A percentile compares a stretch with the other conserved stretches of the same genome.
phyloP scores from a whole-genome alignment of 2,113 vertebrate species.

The Platichthys stellatus region DNA sequence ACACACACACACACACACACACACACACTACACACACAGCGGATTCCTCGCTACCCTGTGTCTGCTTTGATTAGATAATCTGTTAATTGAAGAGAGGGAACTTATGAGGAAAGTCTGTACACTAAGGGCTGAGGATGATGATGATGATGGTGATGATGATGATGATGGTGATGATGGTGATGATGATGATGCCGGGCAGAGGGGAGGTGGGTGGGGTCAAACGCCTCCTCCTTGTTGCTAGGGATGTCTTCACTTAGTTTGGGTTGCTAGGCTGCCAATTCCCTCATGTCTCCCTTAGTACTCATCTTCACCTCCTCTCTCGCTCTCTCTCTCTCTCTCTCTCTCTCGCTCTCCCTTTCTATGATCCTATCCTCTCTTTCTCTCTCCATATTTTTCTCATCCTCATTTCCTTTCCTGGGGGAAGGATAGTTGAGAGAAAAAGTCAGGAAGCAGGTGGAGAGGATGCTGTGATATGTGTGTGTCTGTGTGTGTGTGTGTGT shows the following conservation, averaged over 20 bases:
- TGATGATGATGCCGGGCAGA: neutral
- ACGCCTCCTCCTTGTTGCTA: constrained; percentile 77
- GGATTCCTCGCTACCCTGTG: neutral
- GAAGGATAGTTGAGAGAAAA: constrained; percentile 52
- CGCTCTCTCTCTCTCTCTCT: constrained; percentile 25
- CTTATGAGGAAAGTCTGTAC: constrained; percentile 15
- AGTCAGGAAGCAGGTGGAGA: constrained; percentile 42
- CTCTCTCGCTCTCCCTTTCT: no score
- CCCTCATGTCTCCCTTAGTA: constrained; percentile 65
- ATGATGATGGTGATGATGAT: neutral
- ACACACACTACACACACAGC: neutral
- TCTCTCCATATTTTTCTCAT: constrained; percentile 19
- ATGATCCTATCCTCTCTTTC: neutral
- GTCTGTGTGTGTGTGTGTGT: constrained; percentile 43
- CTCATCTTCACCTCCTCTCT: constrained; percentile 67
- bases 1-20: no score
- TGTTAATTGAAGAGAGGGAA: constrained; percentile 34
- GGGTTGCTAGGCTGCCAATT: constrained; percentile 86
- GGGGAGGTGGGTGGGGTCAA: constrained; percentile 51
- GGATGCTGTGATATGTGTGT: constrained; percentile 42
- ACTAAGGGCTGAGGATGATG: neutral
- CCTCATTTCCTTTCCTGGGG: constrained; percentile 60
- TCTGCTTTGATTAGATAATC: constrained; percentile 36
- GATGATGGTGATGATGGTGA: neutral
- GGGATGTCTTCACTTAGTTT: constrained; percentile 80